phyloP scores from a whole-genome alignment of 2,797 vertebrate species.

The Taeniopygia guttata region DNA sequence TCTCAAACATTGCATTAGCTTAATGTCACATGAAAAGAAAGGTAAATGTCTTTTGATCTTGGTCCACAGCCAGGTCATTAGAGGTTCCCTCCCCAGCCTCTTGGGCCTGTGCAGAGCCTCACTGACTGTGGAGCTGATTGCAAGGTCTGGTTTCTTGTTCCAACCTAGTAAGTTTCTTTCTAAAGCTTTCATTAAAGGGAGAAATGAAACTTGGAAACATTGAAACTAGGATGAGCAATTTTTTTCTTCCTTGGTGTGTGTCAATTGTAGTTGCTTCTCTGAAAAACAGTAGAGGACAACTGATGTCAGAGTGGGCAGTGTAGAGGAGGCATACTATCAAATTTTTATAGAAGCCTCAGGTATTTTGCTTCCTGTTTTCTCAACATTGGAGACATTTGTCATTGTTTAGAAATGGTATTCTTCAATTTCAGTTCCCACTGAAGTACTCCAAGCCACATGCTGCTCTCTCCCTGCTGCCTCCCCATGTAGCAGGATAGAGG shows the following conservation, averaged over 20 bases:
- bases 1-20: background rate
- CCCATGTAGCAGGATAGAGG: background rate
- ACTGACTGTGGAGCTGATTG: background rate
- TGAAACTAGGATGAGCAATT: background rate
- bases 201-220: background rate
- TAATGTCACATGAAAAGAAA: constrained; percentile 3
- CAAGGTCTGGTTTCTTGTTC: background rate
- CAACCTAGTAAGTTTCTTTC: background rate
- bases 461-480: background rate
- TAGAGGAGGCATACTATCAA: background rate
- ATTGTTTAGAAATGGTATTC: background rate
- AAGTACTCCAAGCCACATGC: background rate
- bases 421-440: background rate
- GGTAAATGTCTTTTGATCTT: background rate
- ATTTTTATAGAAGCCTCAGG: background rate
- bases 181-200: background rate
- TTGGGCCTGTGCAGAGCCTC: background rate
- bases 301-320: background rate
- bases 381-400: background rate
- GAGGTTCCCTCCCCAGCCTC: background rate
- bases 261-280: background rate
- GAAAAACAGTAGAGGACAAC: background rate
- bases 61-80: background rate
- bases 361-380: background rate
- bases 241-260: background rate